Percentiles rank a stretch among this genome's conserved stretches.
phyloP scores from a whole-genome alignment of 2,888 invertebrate species.

The Drosophila lacicola region DNA sequence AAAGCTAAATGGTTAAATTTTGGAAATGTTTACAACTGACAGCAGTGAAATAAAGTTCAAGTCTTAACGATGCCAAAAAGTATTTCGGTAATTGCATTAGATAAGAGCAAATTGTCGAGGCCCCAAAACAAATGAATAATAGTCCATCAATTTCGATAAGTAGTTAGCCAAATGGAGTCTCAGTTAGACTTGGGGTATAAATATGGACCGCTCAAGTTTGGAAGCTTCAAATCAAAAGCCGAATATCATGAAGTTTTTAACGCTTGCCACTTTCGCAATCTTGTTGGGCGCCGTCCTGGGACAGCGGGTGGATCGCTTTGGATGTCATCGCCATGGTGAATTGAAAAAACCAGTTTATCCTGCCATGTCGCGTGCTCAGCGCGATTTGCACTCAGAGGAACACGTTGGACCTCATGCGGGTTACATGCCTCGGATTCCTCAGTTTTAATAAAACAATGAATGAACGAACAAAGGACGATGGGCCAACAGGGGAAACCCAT shows the following conservation, averaged over 20 bases:
- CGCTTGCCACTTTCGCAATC: background rate
- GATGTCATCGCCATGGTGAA: background rate
- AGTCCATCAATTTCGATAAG: background rate
- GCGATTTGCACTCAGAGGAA: too few relatives aligned
- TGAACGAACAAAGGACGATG: too few relatives aligned
- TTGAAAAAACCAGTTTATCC: too few relatives aligned
- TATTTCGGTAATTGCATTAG: background rate
- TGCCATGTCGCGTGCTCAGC: too few relatives aligned
- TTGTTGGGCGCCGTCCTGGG: background rate
- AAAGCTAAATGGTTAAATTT: too few relatives aligned
- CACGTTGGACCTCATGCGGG: too few relatives aligned
- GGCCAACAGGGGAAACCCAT: too few relatives aligned
- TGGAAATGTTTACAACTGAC: too few relatives aligned
- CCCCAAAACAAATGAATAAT: background rate
- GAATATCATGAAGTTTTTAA: background rate
- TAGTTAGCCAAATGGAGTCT: background rate
- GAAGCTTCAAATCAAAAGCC: background rate
- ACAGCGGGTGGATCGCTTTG: background rate
- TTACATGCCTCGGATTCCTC: too few relatives aligned
- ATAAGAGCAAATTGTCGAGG: background rate
- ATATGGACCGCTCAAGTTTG: background rate
- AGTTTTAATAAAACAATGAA: too few relatives aligned
- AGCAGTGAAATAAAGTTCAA: too few relatives aligned
- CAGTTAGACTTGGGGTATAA: background rate
- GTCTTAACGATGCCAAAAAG: too few relatives aligned